A percentile compares a stretch with the other conserved stretches of the same genome.
Evolutionary conservation across 2,113 vertebrate genomes (phyloP).

Genomic region (Hemiprocne comata): DNA sequence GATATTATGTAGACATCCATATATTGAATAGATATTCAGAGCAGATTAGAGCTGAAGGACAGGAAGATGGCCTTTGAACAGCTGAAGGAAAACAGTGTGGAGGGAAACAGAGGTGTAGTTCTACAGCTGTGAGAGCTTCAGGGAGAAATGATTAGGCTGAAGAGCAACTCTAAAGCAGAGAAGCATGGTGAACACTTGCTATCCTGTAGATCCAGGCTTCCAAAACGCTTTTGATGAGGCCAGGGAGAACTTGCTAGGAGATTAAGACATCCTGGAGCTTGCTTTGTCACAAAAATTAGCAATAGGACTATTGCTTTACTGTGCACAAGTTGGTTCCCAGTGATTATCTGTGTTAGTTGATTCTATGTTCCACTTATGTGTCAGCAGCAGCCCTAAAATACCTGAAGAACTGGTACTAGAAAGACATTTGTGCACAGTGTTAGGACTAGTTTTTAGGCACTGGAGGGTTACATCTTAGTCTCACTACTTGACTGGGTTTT

Average conservation of each 20-base stretch:
- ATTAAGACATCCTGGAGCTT: not conserved
- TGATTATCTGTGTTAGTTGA: not conserved
- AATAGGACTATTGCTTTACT: not conserved
- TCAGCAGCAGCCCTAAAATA: not conserved
- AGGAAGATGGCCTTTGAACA: not conserved
- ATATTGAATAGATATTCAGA: not conserved
- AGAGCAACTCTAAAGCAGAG: not conserved
- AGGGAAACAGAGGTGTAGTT: not conserved
- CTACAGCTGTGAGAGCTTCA: not conserved
- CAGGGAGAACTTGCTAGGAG: not conserved
- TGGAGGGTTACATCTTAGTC: not conserved
- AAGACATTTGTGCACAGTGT: not conserved
- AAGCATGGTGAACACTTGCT: not conserved
- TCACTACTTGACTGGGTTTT: not conserved
- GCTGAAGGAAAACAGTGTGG: not conserved
- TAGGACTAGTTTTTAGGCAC: not conserved
- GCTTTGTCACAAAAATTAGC: not conserved
- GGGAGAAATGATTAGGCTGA: not conserved
- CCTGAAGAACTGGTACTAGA: not conserved
- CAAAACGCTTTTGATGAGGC: not conserved
- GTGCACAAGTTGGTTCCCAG: not conserved
- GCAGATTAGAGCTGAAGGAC: not conserved
- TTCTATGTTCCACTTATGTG: not conserved
- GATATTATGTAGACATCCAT: not conserved
- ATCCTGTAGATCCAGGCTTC: not conserved